Percentiles rank a stretch among this genome's conserved stretches.
Conservation (phyloP, 2,113 vertebrate species). For the Corapipo altera region DNA sequence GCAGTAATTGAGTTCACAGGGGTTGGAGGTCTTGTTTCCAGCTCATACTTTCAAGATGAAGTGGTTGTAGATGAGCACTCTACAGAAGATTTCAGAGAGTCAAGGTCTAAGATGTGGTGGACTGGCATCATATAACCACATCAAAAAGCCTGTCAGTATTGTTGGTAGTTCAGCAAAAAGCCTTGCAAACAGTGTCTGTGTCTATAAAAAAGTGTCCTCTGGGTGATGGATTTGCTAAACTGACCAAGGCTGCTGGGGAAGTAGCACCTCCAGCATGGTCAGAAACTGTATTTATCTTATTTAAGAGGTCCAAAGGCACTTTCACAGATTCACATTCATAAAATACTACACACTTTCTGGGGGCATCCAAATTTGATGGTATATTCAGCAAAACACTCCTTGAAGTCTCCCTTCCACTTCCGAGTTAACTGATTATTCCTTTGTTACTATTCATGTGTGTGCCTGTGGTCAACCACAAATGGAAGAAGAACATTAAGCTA, state of each 20-base stretch:
- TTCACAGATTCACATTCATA: background rate
- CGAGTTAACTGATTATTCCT: background rate
- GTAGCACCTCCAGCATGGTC: background rate
- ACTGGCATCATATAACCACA: background rate
- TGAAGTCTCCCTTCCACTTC: background rate
- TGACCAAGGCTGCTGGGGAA: background rate
- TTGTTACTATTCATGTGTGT: background rate
- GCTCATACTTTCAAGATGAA: background rate
- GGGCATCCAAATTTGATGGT: background rate
- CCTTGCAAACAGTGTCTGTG: background rate
- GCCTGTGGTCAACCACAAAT: background rate
- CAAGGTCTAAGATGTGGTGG: background rate
- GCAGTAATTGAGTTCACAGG: background rate
- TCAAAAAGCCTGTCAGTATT: background rate
- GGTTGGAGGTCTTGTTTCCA: background rate
- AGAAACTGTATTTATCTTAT: background rate
- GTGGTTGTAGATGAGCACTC: background rate
- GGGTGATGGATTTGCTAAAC: background rate
- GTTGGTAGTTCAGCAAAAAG: background rate
- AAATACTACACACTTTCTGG: background rate
- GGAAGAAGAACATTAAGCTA: background rate
- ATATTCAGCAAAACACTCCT: background rate
- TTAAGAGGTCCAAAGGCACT: background rate
- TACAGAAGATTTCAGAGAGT: background rate
- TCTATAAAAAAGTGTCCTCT: background rate